phyloP scores from a whole-genome alignment of 64 coral and sea anemone genomes.

The Pachyseris speciosa region DNA sequence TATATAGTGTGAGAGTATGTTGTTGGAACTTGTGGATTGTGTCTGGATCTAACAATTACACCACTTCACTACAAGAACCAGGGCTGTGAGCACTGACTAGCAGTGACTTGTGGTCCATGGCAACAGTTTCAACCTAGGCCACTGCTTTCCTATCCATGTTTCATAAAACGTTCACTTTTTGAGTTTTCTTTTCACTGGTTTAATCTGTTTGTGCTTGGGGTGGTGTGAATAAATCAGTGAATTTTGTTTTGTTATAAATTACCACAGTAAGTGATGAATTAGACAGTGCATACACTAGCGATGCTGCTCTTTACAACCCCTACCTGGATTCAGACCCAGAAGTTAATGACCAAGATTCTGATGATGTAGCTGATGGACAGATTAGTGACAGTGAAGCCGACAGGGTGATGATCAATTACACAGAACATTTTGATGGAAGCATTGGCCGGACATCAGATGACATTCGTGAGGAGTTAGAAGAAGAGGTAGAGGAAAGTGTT shows the following conservation, averaged over 20 bases:
- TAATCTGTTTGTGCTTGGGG: no score
- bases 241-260: neutral
- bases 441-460: neutral
- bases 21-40: no score
- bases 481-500: neutral
- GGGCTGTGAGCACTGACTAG: no score
- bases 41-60: no score
- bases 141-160: no score
- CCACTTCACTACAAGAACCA: no score
- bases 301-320: conserved; percentile 67
- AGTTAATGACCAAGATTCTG: conserved; percentile 42
- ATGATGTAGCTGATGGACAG: conserved; percentile 25
- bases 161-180: no score
- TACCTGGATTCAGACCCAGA: conserved; percentile 68
- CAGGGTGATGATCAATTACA: conserved; percentile 1
- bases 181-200: no score
- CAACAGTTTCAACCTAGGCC: no score
- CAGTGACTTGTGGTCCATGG: no score
- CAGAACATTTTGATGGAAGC: conserved; percentile 20
- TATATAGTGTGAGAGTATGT: no score
- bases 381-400: conserved; percentile 56
- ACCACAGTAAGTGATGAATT: conserved; percentile 15
- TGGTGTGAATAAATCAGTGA: no score
- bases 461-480: conserved; percentile 28
- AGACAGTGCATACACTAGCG: conserved; percentile 47